Conservation (phyloP, 2,113 vertebrate species). For the Passer domesticus region DNA sequence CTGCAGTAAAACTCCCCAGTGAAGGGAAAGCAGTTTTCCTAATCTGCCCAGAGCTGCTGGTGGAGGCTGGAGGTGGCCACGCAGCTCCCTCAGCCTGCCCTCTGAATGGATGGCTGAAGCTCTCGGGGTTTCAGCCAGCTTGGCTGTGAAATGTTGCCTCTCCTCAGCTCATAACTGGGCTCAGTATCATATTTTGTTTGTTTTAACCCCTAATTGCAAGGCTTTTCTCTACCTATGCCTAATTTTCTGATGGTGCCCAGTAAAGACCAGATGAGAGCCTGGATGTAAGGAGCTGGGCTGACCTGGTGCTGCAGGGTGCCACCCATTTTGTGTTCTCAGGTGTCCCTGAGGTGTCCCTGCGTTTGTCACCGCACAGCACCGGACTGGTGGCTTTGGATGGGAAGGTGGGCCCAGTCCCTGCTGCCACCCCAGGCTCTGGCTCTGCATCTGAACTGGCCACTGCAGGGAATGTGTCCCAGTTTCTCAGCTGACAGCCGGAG, state of each 20-base stretch:
- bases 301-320: background rate
- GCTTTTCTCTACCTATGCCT: background rate
- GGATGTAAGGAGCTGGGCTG: background rate
- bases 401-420: background rate
- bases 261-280: background rate
- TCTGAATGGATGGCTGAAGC: background rate
- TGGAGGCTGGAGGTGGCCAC: background rate
- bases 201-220: background rate
- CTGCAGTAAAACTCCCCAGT: background rate
- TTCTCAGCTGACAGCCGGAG: background rate
- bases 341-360: background rate
- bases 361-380: fast-evolving
- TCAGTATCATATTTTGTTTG: background rate
- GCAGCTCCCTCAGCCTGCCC: background rate
- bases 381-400: background rate
- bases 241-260: background rate
- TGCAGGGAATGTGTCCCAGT: background rate
- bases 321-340: background rate
- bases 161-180: background rate
- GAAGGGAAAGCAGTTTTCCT: background rate
- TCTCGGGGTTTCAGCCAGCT: background rate
- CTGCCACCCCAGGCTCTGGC: background rate
- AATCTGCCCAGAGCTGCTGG: background rate
- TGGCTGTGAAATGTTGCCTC: background rate
- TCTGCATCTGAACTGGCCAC: background rate